Percentiles rank a stretch among this genome's conserved stretches.
phyloP scores from a whole-genome alignment of 2,888 invertebrate species.

The Eupithecia pulchellata region DNA sequence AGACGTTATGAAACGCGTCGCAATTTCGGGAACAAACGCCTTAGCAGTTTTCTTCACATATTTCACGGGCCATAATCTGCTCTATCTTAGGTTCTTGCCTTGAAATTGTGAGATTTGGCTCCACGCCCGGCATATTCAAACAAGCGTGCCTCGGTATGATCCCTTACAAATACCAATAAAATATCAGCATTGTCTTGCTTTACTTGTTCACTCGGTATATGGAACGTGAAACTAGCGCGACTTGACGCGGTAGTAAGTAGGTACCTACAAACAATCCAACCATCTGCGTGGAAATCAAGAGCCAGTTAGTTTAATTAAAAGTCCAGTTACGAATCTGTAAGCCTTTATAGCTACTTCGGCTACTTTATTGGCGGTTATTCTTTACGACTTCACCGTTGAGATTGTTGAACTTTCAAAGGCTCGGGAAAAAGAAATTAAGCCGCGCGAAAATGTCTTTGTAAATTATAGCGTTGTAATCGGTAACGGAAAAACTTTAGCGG shows the following conservation, averaged over 20 bases:
- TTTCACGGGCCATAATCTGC: constrained; percentile 33
- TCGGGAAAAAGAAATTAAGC: constrained; percentile 14
- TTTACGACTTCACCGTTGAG: constrained; percentile 23
- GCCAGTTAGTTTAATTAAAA: constrained; percentile 28
- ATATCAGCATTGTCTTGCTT: constrained; percentile 38
- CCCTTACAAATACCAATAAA: constrained; percentile 46
- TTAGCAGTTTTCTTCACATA: constrained; percentile 34
- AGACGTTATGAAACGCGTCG: constrained; percentile 37
- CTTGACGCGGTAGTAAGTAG: not conserved
- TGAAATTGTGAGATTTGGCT: constrained; percentile 50
- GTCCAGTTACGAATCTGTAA: constrained; percentile 31
- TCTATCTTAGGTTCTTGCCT: constrained; percentile 42
- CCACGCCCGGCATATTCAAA: constrained; percentile 50
- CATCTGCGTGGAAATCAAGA: constrained; percentile 22
- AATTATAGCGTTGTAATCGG: constrained; percentile 13
- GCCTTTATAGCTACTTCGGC: constrained; percentile 13
- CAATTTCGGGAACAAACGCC: constrained; percentile 30
- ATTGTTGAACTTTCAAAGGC: constrained; percentile 25
- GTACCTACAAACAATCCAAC: constrained; percentile 4
- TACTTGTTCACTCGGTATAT: constrained; percentile 27
- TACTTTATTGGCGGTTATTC: constrained; percentile 22
- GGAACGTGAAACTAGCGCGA: constrained; percentile 16
- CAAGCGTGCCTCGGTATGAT: constrained; percentile 47
- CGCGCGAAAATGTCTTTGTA: constrained; percentile 2
- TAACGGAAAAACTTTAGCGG: constrained; percentile 9